Conservation (phyloP, 2,797 vertebrate species). For the Neosilurus hyrtlii region DNA sequence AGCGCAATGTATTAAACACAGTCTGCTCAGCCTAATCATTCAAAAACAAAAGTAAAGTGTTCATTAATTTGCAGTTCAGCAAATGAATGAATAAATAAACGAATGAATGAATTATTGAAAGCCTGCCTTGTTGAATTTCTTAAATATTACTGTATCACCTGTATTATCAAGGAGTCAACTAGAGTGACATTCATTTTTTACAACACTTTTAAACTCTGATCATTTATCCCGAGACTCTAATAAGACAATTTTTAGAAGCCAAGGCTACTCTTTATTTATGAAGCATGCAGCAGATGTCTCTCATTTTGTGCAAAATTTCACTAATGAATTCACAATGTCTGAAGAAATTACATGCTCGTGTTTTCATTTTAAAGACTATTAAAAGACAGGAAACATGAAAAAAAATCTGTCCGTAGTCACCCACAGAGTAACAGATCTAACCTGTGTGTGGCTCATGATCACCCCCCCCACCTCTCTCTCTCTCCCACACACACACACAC, state of each 20-base stretch:
- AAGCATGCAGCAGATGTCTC: neutral
- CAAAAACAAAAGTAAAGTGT: too few species aligned
- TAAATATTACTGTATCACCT: neutral
- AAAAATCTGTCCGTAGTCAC: neutral
- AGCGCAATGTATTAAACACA: too few species aligned
- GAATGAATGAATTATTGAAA: too few species aligned
- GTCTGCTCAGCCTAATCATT: too few species aligned
- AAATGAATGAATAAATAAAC: too few species aligned
- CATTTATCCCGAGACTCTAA: neutral
- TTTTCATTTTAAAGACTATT: neutral
- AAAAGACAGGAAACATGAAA: neutral
- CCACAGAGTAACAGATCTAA: constrained; percentile 16
- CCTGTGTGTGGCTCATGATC: neutral
- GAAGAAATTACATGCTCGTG: neutral
- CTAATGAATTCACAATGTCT: neutral
- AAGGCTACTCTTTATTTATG: constrained; percentile 13
- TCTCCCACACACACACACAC: neutral
- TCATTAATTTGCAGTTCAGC: too few species aligned
- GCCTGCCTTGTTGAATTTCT: neutral
- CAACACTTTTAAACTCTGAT: neutral
- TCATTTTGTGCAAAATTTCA: neutral
- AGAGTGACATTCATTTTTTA: neutral
- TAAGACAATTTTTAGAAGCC: neutral
- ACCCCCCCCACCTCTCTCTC: too few species aligned
- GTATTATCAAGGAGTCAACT: neutral